Evolutionary conservation across 2,797 vertebrate genomes (phyloP), one percentile per base, ranked within the genome.

Genomic region (Iguana delicatissima): DNA sequence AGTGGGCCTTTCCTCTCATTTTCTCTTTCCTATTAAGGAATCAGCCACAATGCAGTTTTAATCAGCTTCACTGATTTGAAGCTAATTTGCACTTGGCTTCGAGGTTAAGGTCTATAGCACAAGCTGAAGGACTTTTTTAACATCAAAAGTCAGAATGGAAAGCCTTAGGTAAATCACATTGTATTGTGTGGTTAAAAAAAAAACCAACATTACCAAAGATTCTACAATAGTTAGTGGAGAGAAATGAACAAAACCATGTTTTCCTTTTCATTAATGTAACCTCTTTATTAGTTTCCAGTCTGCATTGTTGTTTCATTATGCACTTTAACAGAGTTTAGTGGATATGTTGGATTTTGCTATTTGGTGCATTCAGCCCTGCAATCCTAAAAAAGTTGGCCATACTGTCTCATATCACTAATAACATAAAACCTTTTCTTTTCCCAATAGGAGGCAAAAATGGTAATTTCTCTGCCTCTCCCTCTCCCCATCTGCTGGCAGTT

Each of bases 51-150:
- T 96, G 96, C 93, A 94, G 96, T 96, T 97, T 98, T 98, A 98
- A 97, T 98, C 97, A 98, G 97, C 97, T 97, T 97, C 97, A 97
- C 97, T 98, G 97, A 98, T 98, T 98, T 97, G 97, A 97, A 98
- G 96, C 97, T 97, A 97, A 98, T 98, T 98, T 98, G 96, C 96
- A 97, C 97, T 98, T 97, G 96, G 97, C 97, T 97, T 97, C 97
- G 96, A 98, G 97, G 97, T 97, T 97, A 96, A 97, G 96, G 97
- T 96, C 97, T 94, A 93, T 76, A 97, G 97, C 96, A 96, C 96
- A 97, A 96, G 95, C 95, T 95, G 97, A 96, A 97, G 97, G 97
- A 96, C 95, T 97, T 97, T 97, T 97, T 97, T 97, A 96, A 96
- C 76, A 97, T 97, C 96, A 97, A 95, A 96, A 97, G 96, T 95